A percentile compares a stretch with the other conserved stretches of the same genome.
Evolutionary conservation across 1,140 invertebrate species (phyloP).

Genomic region (Lepidurus arcticus): DNA sequence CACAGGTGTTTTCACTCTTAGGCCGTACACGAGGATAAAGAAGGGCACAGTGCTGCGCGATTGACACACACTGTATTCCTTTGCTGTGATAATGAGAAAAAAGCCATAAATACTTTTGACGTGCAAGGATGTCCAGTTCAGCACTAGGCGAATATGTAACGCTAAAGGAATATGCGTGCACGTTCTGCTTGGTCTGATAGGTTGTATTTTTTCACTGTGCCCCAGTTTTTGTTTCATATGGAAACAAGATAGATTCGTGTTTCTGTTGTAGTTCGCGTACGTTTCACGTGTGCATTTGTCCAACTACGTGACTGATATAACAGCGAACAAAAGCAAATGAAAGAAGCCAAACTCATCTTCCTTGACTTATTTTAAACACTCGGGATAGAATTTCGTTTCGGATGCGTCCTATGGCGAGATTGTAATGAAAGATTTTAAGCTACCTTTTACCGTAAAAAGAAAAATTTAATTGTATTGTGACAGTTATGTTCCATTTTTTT

Average conservation of each 20-base stretch:
- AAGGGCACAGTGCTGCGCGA: conserved; percentile 5
- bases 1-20: conserved; percentile 6
- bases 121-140: background rate
- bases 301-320: background rate
- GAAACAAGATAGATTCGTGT: background rate
- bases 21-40: background rate
- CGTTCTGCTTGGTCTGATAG: background rate
- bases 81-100: conserved; percentile 12
- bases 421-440: no score
- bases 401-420: no score
- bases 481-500: background rate
- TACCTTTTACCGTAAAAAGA: no score
- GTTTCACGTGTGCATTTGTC: background rate
- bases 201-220: conserved; percentile 19
- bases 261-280: background rate
- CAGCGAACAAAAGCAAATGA: background rate
- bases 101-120: background rate
- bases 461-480: no score
- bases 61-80: background rate
- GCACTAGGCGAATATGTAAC: background rate
- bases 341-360: background rate
- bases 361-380: background rate
- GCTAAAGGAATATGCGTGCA: background rate
- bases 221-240: background rate
- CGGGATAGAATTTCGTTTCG: background rate